Evolutionary conservation across 2,888 invertebrate genomes (phyloP), one percentile per base, ranked within the genome.

Genomic region (Anodontia alba): DNA sequence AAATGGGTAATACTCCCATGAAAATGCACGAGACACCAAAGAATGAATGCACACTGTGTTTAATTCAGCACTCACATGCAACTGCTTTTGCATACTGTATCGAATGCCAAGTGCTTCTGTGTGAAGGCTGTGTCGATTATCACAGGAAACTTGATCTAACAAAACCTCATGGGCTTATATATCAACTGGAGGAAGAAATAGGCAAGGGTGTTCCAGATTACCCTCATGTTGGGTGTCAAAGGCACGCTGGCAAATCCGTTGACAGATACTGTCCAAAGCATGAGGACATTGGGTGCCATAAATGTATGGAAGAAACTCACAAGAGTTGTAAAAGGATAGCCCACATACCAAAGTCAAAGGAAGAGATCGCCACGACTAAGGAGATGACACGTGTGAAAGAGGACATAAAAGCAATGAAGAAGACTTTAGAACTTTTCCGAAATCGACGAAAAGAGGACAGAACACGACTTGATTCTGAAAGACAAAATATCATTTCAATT

Each of bases 301-400:
- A 62, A 33, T 62, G 62, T 23, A 62, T 62, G 62, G 33, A 62
- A 33, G 33, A 62, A 33, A 17, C 23, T 33, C 62, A 62, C 33
- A 62, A 62, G 23, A 33, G 29, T 20, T 62, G 62, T 33, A 62
- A 33, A 33, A 62, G 23, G 33, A 33, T 33, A 33, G 29, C 20
- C 1, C 33, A 31, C 7, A 62, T 62, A 62, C 62, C 62, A 33
- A 10, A 10, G 3, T 33, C 62, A 33, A 20, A 31, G 17, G 29
- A 62, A 20, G 62, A 62, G 10, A 20, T 62, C 17, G 31, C 62
- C 29, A 23, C 12, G 7, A 33, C 33, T 1, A 62, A 62, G 29
- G 62, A 62, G 23, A 62, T 62, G 62, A 33, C 62, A 17, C 31
- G 33, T 8, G 62, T 62, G 3, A 62, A 62, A 33, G 62, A 62